A percentile compares a stretch with the other conserved stretches of the same genome.
phyloP scores from a whole-genome alignment of 2,113 vertebrate genomes.

The Megaceryle torquata region DNA sequence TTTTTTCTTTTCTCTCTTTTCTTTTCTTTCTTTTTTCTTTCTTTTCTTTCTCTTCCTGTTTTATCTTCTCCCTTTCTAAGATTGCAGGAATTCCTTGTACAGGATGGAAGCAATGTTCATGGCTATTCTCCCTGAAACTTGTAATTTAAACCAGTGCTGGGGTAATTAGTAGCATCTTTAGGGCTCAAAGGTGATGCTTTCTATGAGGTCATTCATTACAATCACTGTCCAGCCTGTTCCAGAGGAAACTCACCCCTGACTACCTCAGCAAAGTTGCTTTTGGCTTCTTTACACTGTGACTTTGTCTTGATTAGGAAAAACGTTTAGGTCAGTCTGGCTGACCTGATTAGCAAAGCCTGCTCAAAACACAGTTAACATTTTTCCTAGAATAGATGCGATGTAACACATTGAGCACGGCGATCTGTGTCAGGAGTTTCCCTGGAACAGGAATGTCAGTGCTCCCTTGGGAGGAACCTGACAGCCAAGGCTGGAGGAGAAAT shows the following conservation, averaged over 20 bases:
- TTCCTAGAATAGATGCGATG: conserved; percentile 27
- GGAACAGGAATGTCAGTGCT: conserved; percentile 1
- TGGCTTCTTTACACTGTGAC: conserved; percentile 50
- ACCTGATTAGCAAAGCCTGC: not conserved
- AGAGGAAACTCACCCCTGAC: conserved; percentile 27
- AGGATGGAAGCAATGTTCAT: not conserved
- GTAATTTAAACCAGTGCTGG: conserved; percentile 13
- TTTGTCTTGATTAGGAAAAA: conserved; percentile 58
- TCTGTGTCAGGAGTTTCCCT: conserved; percentile 17
- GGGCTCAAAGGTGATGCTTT: conserved; percentile 34
- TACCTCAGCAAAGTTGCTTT: conserved; percentile 53
- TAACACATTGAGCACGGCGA: not conserved
- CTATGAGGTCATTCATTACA: conserved; percentile 7
- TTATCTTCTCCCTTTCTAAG: not conserved
- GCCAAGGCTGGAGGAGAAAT: not conserved
- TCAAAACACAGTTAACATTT: not conserved
- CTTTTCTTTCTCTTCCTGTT: not conserved
- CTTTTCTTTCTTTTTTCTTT: not conserved
- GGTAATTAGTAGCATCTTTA: conserved; percentile 38
- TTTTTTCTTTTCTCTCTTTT: not conserved
- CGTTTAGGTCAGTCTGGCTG: conserved; percentile 36
- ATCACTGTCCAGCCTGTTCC: not conserved
- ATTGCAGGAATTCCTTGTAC: not conserved
- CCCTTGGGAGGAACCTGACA: not conserved
- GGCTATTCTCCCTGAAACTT: not conserved